Conservation (phyloP, 2,113 vertebrate species). For the Aptenodytes forsteri region DNA sequence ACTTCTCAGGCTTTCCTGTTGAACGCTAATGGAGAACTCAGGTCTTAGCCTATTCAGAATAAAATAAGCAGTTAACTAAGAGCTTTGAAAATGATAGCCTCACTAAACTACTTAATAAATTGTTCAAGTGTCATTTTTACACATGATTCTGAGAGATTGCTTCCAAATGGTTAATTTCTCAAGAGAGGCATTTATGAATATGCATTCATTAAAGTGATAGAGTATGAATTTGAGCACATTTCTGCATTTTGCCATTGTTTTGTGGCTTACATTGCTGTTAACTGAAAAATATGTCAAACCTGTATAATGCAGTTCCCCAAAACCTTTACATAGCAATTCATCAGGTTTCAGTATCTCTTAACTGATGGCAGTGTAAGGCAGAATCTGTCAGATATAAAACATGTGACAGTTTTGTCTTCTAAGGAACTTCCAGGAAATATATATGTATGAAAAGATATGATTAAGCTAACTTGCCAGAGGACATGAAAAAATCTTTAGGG, state of each 20-base stretch:
- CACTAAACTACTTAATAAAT: conserved; percentile 32
- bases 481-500: not conserved
- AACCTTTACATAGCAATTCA: not conserved
- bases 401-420: not conserved
- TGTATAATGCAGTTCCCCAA: not conserved
- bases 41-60: conserved; percentile 22
- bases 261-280: not conserved
- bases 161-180: not conserved
- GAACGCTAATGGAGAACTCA: conserved; percentile 12
- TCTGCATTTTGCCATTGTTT: not conserved
- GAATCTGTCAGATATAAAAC: not conserved
- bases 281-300: not conserved
- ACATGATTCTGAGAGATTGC: not conserved
- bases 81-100: conserved; percentile 1
- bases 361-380: not conserved
- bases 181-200: not conserved
- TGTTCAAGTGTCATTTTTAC: conserved; percentile 14
- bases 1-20: not conserved
- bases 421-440: not conserved
- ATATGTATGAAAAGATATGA: not conserved
- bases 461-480: not conserved
- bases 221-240: not conserved
- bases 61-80: conserved; percentile 32
- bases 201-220: not conserved
- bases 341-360: not conserved